These are phyloP conservation scores for Ganaspis brasiliensis DNA, from an alignment of 2,888 invertebrate species.

Conservation along the genomic window DNA sequence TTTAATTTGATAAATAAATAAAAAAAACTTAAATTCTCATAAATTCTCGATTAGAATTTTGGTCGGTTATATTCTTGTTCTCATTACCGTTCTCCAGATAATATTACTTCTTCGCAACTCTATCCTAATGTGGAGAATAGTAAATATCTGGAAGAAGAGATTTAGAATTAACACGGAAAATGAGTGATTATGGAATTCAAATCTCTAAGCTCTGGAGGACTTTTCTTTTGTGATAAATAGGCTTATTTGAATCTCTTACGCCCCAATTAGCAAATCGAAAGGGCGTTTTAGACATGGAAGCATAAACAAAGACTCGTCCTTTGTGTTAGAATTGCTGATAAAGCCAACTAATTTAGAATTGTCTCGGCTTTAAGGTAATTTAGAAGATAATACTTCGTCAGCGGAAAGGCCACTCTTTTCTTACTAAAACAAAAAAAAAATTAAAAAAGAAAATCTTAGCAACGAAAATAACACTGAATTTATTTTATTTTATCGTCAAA, in stretches of 20 bases:
- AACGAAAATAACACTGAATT: too few species aligned
- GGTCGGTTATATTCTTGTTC: too few species aligned
- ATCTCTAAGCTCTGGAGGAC: neutral
- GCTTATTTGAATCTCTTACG: slow-evolving; percentile 51
- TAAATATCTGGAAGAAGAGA: too few species aligned
- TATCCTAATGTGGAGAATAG: too few species aligned
- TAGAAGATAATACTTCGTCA: neutral
- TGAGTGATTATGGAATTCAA: neutral
- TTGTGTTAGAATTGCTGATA: slow-evolving; percentile 3
- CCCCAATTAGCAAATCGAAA: slow-evolving; percentile 53
- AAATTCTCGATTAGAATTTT: too few species aligned
- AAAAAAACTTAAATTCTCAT: too few species aligned
- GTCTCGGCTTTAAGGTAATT: neutral
- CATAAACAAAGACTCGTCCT: slow-evolving; percentile 11
- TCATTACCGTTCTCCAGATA: too few species aligned
- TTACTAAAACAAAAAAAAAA: neutral
- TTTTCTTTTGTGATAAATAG: neutral
- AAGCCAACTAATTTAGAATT: slow-evolving; percentile 14
- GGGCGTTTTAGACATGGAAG: slow-evolving; percentile 6
- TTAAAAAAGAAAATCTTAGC: neutral
- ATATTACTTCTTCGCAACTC: too few species aligned
- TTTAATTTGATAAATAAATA: too few species aligned
- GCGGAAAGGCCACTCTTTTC: neutral
- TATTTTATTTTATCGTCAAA: too few species aligned
- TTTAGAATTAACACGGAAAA: neutral